Conservation (phyloP, 2,888 invertebrate genomes). For the Tetranychus piercei region DNA sequence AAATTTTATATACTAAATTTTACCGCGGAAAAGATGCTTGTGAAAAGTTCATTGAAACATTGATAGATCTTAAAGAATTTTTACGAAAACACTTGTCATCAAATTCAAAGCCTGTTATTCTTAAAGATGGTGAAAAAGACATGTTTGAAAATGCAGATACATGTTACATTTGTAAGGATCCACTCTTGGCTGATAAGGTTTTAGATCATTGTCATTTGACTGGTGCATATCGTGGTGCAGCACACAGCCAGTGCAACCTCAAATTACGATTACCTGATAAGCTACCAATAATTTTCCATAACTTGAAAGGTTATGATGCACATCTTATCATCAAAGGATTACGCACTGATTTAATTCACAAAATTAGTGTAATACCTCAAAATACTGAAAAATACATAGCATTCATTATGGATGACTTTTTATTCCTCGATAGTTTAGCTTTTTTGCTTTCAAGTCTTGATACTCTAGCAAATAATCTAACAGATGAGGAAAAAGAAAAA, state of each 20-base stretch:
- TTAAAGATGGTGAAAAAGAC: not conserved
- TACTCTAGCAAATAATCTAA: not conserved
- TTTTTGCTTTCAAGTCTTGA: not conserved
- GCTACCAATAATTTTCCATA: not conserved
- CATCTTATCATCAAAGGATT: not conserved
- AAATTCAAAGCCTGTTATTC: not conserved
- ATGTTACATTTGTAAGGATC: not conserved
- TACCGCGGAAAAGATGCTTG: not conserved
- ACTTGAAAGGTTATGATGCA: not conserved
- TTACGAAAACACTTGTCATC: not conserved
- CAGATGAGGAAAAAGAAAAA: too few species aligned
- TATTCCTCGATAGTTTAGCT: not conserved
- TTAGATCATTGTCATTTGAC: slow-evolving; percentile 9
- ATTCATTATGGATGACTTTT: not conserved
- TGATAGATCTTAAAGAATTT: not conserved
- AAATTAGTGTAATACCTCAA: not conserved
- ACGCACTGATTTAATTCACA: not conserved
- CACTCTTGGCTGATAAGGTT: not conserved
- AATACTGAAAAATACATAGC: not conserved
- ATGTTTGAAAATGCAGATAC: not conserved
- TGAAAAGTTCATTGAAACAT: not conserved
- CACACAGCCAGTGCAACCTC: not conserved
- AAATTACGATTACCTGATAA: not conserved
- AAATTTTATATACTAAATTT: not conserved
- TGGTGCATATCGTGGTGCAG: not conserved